Evolutionary conservation across 1,140 invertebrate species (phyloP), one percentile per base, ranked within the genome.

Genomic region (Pogonomyrmex barbatus): DNA sequence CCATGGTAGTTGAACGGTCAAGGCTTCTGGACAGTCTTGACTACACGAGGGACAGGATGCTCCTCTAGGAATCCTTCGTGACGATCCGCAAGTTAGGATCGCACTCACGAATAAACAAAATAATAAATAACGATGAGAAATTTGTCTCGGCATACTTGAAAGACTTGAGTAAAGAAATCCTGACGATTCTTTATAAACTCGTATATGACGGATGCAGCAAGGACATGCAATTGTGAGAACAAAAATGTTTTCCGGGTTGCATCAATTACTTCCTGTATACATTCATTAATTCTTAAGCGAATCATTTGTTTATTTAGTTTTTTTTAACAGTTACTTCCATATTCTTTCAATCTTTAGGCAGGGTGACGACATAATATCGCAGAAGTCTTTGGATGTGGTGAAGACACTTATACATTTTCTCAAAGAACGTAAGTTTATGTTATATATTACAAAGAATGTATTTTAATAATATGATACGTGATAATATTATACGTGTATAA

Each of bases 281-380:
- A 77, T 85, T 73, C 65, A 39, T 62, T 70, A 67, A 86, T 62
- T 70, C 56, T 65, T n/a, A 50, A n/a, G 33, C 17, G 17, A 86
- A 36, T 12, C 1, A 17, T 52, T 86, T 84, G 47, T 62, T 81
- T 68, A 42, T 83, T 75, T 75, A 24, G 8, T 36, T 36, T 67
- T 42, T 75, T 39, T 84, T 65, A 36, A 67, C 47, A 52, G 77
- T 71, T 17, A 73, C 30, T 79, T 84, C 52, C 76, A 33, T 39
- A 33, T 17, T 67, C 10, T 39, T 63, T 45, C 47, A 56, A 71
- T 54, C 73, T 52, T 9, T 62, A 92, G 90, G 39, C 83, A 87
- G 4, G 78, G 73, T 39, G 93, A 93, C 17, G 93, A 93, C 14
- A 92, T 93, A 63, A 93, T 93, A 91, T 93, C 93, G 24, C 85